These are phyloP conservation scores for Aphis craccivora DNA, from an alignment of 1,140 invertebrate genomes.

Conservation along the genomic window DNA sequence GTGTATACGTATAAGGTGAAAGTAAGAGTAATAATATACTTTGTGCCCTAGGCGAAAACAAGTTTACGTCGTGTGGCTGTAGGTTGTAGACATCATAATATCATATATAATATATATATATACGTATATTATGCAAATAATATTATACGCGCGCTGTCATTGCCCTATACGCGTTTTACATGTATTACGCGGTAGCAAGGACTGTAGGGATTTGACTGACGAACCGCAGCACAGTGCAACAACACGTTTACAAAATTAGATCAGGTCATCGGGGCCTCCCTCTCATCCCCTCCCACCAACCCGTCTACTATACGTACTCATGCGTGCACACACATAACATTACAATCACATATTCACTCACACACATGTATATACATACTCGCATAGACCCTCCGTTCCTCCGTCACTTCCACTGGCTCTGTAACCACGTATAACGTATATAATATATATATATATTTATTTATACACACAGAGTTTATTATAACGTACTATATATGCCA, in stretches of 20 bases:
- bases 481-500: background rate
- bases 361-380: background rate
- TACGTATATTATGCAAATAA: background rate
- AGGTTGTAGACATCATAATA: background rate
- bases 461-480: background rate
- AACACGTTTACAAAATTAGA: slow-evolving; percentile 42
- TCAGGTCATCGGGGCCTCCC: slow-evolving; percentile 12
- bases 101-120: background rate
- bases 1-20: background rate
- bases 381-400: background rate
- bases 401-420: background rate
- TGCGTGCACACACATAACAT: background rate
- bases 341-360: background rate
- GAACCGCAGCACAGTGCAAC: background rate
- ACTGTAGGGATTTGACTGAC: slow-evolving; percentile 39
- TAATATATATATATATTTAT: background rate
- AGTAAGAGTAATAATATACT: background rate
- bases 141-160: background rate
- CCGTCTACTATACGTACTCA: background rate
- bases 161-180: slow-evolving; percentile 18
- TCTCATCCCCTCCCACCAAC: background rate
- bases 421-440: background rate
- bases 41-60: background rate
- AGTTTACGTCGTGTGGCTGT: background rate
- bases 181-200: background rate